A percentile compares a stretch with the other conserved stretches of the same genome.
These are phyloP conservation scores for Ataeniobius toweri DNA, from an alignment of 2,797 vertebrate species.

Conservation along the genomic window DNA sequence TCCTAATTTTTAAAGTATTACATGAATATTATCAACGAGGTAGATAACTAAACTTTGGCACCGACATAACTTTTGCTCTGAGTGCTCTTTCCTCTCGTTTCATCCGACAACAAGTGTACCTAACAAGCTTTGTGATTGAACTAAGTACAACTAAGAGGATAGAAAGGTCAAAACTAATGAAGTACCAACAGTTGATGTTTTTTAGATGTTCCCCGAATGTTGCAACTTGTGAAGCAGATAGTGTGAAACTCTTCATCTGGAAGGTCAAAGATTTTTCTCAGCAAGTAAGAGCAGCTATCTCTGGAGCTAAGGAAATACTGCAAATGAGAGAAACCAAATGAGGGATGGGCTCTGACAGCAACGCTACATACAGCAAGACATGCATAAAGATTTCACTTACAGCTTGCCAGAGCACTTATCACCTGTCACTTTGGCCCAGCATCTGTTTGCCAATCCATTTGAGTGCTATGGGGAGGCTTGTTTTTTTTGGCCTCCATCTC, in stretches of 20 bases:
- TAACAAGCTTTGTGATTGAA: constrained; percentile 12
- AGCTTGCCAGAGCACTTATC: constrained; percentile 71
- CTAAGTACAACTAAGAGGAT: constrained; percentile 29
- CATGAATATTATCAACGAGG: constrained; percentile 15
- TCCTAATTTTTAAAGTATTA: constrained; percentile 32
- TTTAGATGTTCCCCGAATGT: constrained; percentile 33
- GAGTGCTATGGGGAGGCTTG: constrained; percentile 68
- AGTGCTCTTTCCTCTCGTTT: constrained; percentile 13
- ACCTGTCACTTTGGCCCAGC: constrained; percentile 71
- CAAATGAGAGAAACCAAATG: constrained; percentile 45
- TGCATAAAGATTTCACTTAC: constrained; percentile 72
- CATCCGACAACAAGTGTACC: constrained; percentile 4
- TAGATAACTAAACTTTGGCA: constrained; percentile 12
- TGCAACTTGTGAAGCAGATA: constrained; percentile 27
- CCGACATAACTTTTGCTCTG: constrained; percentile 15
- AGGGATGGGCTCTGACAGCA: constrained; percentile 58
- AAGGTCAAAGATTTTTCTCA: constrained; percentile 68
- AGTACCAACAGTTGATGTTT: constrained; percentile 21
- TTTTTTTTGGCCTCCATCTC: constrained; percentile 44
- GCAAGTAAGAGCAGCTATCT: constrained; percentile 24
- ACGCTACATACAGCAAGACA: constrained; percentile 48
- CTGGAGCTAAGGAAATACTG: constrained; percentile 36
- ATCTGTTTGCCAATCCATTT: constrained; percentile 74
- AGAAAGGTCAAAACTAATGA: constrained; percentile 31
- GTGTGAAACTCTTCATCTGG: constrained; percentile 54